phyloP scores from a whole-genome alignment of 2,888 invertebrate species.

The Theretra japonica region DNA sequence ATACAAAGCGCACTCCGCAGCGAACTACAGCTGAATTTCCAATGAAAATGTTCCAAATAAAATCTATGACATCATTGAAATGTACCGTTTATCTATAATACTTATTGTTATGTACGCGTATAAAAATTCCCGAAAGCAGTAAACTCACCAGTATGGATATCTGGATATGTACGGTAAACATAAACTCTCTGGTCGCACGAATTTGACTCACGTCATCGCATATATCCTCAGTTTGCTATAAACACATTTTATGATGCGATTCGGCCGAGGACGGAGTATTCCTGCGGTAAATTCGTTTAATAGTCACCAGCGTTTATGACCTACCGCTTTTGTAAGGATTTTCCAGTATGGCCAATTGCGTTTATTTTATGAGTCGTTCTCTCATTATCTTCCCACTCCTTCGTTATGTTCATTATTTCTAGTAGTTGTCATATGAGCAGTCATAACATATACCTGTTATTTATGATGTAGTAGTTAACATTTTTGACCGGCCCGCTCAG shows the following conservation, averaged over 20 bases:
- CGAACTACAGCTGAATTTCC: background rate
- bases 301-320: conserved; percentile 13
- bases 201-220: conserved; percentile 27
- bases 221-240: conserved; percentile 29
- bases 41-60: background rate
- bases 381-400: background rate
- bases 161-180: conserved; percentile 6
- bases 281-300: conserved; percentile 9
- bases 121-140: conserved; percentile 19
- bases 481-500: too few relatives aligned
- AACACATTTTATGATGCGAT: conserved; percentile 29
- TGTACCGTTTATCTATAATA: background rate
- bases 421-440: too few relatives aligned
- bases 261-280: conserved; percentile 20
- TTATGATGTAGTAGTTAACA: too few relatives aligned
- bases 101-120: background rate
- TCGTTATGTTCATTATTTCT: background rate
- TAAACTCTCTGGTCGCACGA: conserved; percentile 18
- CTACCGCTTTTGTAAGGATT: background rate
- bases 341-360: background rate
- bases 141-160: background rate
- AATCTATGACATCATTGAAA: background rate
- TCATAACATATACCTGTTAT: too few relatives aligned
- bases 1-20: background rate
- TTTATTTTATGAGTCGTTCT: background rate